Evolutionary conservation across 2,797 vertebrate genomes (phyloP).

Genomic region (Esox lucius): DNA sequence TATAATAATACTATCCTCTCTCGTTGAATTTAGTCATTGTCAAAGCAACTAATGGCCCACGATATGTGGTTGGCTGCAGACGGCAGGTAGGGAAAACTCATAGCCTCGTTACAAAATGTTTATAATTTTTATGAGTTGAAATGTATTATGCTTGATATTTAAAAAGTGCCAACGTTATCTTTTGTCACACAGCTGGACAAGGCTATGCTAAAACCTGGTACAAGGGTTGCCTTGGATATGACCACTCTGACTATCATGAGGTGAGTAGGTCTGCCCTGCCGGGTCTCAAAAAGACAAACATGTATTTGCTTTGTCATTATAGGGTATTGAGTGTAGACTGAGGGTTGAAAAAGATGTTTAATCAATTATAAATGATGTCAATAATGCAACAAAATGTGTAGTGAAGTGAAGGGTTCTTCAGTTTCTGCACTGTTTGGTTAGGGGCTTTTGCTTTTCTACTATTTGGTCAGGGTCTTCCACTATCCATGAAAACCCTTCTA

Average conservation of each 20-base stretch:
- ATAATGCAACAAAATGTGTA: too few relatives aligned
- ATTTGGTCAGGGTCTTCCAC: too few relatives aligned
- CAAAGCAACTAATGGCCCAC: slow-evolving; percentile 83
- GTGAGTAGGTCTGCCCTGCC: slow-evolving; percentile 52
- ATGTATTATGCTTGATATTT: background rate
- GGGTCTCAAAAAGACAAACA: background rate
- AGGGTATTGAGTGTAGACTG: too few relatives aligned
- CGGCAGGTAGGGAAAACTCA: slow-evolving; percentile 69
- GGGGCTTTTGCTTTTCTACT: too few relatives aligned
- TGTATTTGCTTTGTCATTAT: too few relatives aligned
- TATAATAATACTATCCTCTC: background rate
- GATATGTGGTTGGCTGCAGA: slow-evolving; percentile 83
- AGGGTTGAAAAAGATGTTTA: too few relatives aligned
- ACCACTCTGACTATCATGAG: slow-evolving; percentile 90
- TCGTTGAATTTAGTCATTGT: slow-evolving; percentile 74
- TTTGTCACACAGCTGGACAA: slow-evolving; percentile 79
- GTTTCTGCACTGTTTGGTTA: too few relatives aligned
- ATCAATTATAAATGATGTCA: too few relatives aligned
- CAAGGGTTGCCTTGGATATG: slow-evolving; percentile 89
- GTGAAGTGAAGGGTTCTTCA: too few relatives aligned
- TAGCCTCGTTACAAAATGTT: background rate
- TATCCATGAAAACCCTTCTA: too few relatives aligned
- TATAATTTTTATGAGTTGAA: background rate
- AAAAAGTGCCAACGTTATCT: background rate
- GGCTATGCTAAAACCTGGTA: slow-evolving; percentile 87